Conservation (phyloP, 2,797 vertebrate genomes). For the Fistularia tabacaria region DNA sequence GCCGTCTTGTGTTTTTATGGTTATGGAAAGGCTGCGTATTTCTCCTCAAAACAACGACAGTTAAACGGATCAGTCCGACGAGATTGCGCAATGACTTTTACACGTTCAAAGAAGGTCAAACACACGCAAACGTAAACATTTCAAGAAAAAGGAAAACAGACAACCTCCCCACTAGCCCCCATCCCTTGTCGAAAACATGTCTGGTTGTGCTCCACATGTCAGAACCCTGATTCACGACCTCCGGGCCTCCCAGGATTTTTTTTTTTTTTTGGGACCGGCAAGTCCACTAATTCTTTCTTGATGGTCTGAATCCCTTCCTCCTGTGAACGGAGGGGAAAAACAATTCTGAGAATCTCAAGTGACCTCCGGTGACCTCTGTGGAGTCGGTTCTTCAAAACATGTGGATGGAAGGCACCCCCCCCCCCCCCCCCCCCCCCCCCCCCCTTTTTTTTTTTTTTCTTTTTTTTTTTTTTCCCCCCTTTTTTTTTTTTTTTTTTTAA, state of each 20-base stretch:
- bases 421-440: not conserved
- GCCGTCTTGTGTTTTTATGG: conserved; percentile 8
- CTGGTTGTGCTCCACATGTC: not conserved
- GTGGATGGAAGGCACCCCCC: conserved; percentile 31
- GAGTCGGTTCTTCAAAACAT: conserved; percentile 35
- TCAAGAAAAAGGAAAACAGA: too few species aligned
- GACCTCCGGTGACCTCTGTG: conserved; percentile 23
- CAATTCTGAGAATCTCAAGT: conserved; percentile 45
- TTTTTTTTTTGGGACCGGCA: conserved; percentile 1
- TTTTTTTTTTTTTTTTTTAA: too few species aligned
- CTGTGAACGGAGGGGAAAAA: conserved; percentile 28
- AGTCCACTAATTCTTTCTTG: conserved; percentile 3
- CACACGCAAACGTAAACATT: too few species aligned
- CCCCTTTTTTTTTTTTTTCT: not conserved
- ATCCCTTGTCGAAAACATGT: not conserved
- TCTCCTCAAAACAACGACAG: conserved; percentile 10
- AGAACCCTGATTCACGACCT: not conserved
- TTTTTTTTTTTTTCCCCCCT: too few species aligned
- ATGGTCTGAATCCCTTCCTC: conserved; percentile 9
- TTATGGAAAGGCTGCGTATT: conserved; percentile 9
- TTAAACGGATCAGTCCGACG: too few species aligned
- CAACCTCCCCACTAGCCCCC: too few species aligned
- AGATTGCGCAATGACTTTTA: too few species aligned
- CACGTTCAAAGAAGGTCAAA: too few species aligned
- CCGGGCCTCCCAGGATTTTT: not conserved